These are phyloP conservation scores for Ceratina calcarata DNA, from an alignment of 1,140 invertebrate genomes.

Conservation along the genomic window DNA sequence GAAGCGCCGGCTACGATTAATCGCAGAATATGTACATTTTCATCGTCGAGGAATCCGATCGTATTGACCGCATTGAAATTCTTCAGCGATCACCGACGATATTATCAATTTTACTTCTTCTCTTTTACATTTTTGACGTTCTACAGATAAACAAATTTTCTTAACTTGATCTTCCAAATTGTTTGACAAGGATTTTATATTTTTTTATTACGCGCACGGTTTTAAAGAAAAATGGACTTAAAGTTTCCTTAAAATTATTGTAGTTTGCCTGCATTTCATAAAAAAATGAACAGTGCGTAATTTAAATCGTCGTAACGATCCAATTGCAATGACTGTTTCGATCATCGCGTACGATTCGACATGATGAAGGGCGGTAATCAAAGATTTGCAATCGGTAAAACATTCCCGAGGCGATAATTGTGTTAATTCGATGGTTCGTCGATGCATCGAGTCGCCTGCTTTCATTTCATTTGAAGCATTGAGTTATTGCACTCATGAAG, in stretches of 20 bases:
- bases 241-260: too few species aligned
- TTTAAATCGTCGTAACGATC: background rate
- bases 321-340: background rate
- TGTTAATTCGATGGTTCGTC: conserved; percentile 31
- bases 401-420: conserved; percentile 47
- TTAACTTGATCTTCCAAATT: too few species aligned
- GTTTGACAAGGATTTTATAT: too few species aligned
- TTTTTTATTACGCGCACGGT: too few species aligned
- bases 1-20: conserved; percentile 14
- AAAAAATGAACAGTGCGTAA: background rate
- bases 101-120: too few species aligned
- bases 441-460: background rate
- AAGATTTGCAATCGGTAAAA: conserved; percentile 38
- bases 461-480: conserved; percentile 46
- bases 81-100: background rate
- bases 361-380: background rate
- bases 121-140: too few species aligned
- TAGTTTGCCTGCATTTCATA: too few species aligned
- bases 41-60: conserved; percentile 22
- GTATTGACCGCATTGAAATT: background rate
- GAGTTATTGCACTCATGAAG: conserved; percentile 41
- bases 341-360: background rate
- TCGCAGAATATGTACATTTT: background rate
- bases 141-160: too few species aligned
- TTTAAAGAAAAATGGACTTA: too few species aligned